Percentiles rank a stretch among this genome's conserved stretches.
phyloP scores from a whole-genome alignment of 92 coral and sea anemone species.

The Actinostola sp. region DNA sequence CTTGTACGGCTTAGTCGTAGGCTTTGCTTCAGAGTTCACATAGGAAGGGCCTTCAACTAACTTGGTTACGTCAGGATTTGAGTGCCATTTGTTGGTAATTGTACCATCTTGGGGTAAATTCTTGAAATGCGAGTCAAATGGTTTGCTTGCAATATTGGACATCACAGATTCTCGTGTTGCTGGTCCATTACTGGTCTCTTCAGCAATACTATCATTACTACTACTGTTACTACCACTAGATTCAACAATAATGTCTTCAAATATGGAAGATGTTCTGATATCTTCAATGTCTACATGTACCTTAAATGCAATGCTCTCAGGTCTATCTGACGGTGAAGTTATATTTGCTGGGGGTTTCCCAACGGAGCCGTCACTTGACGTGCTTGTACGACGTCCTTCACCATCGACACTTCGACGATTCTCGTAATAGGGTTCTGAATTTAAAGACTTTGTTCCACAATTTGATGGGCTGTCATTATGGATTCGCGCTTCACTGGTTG shows the following conservation, averaged over 20 bases:
- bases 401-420: slow-evolving; percentile 24
- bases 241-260: slow-evolving; percentile 42
- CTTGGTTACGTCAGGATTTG: slow-evolving; percentile 54
- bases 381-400: neutral
- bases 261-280: slow-evolving; percentile 26
- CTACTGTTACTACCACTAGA: slow-evolving; percentile 58
- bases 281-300: slow-evolving; percentile 34
- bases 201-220: slow-evolving; percentile 48
- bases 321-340: slow-evolving; percentile 15
- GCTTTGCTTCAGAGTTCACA: slow-evolving; percentile 57
- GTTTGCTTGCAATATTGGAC: neutral
- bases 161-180: slow-evolving; percentile 14
- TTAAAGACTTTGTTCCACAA: neutral
- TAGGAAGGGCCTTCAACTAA: slow-evolving; percentile 45
- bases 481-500: slow-evolving; percentile 23
- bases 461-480: neutral
- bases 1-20: slow-evolving; percentile 77
- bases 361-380: neutral
- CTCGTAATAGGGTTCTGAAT: slow-evolving; percentile 27
- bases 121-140: slow-evolving; percentile 5
- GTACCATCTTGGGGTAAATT: neutral
- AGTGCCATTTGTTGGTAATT: slow-evolving; percentile 36
- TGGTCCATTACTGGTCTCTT: slow-evolving; percentile 35
- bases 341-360: neutral
- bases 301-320: slow-evolving; percentile 18